A percentile compares a stretch with the other conserved stretches of the same genome.
phyloP scores from a whole-genome alignment of 2,888 invertebrate genomes.

The Acanthosepion esculentum region DNA sequence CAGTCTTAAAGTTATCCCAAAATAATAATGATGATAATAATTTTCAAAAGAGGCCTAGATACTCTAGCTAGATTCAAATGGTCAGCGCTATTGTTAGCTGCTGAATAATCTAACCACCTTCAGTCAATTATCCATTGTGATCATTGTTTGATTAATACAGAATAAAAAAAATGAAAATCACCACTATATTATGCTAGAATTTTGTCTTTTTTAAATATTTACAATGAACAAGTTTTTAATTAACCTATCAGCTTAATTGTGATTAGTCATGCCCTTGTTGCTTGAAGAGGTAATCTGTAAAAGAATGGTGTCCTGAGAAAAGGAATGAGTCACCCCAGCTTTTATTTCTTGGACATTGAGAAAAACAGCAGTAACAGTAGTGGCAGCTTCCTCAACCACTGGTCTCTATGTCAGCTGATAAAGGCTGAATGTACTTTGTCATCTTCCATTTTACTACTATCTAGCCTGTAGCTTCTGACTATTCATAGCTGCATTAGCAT shows the following conservation, averaged over 20 bases:
- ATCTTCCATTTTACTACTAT: slow-evolving; percentile 22
- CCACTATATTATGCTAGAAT: background rate
- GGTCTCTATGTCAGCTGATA: slow-evolving; percentile 21
- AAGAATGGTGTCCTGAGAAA: background rate
- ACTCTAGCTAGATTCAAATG: background rate
- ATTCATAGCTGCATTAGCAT: slow-evolving; percentile 33
- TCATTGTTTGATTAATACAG: background rate
- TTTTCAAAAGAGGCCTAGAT: background rate
- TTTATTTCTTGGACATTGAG: background rate
- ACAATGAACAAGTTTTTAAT: background rate
- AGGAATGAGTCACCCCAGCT: background rate
- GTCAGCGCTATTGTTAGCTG: background rate
- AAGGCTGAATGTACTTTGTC: slow-evolving; percentile 9
- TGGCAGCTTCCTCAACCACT: slow-evolving; percentile 21
- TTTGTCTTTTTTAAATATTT: background rate
- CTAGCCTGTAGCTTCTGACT: slow-evolving; percentile 33
- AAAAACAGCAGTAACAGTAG: background rate
- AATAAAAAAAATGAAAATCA: background rate
- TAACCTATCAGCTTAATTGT: slow-evolving; percentile 4
- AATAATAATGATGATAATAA: background rate
- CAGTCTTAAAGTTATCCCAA: background rate
- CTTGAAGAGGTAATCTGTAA: background rate
- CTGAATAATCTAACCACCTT: background rate
- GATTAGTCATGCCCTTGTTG: slow-evolving; percentile 16
- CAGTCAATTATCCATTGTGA: background rate